phyloP scores from a whole-genome alignment of 2,113 vertebrate species.

The Nestor notabilis region DNA sequence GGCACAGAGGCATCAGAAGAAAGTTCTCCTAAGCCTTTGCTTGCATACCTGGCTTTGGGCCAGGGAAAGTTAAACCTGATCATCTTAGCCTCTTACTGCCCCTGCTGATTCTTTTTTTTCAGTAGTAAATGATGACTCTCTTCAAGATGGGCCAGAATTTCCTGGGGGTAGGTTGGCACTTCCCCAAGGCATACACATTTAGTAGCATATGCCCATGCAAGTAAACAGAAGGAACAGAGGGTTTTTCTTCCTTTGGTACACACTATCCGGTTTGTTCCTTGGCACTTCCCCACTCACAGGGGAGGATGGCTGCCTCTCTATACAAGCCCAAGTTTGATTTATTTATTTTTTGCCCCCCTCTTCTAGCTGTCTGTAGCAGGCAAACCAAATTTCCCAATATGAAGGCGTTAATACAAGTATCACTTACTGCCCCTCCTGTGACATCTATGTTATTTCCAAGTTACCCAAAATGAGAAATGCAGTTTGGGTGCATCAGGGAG shows the following conservation, averaged over 20 bases:
- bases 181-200: background rate
- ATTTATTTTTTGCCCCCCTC: background rate
- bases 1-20: conserved; percentile 40
- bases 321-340: background rate
- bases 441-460: background rate
- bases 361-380: background rate
- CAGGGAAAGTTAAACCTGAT: conserved; percentile 9
- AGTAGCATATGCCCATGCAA: background rate
- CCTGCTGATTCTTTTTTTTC: background rate
- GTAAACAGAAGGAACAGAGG: background rate
- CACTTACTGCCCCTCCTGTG: background rate
- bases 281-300: background rate
- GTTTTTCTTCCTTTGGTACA: background rate
- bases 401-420: conserved; percentile 27
- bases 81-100: conserved; percentile 1
- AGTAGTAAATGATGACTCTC: background rate
- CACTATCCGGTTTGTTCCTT: background rate
- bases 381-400: background rate
- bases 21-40: conserved; percentile 55
- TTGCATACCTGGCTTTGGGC: conserved; percentile 31
- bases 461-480: conserved; percentile 12
- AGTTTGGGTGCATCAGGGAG: conserved; percentile 23
- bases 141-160: background rate
- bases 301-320: background rate
- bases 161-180: background rate